Conservation (phyloP, 1,140 invertebrate genomes). For the Eulimnadia texana region DNA sequence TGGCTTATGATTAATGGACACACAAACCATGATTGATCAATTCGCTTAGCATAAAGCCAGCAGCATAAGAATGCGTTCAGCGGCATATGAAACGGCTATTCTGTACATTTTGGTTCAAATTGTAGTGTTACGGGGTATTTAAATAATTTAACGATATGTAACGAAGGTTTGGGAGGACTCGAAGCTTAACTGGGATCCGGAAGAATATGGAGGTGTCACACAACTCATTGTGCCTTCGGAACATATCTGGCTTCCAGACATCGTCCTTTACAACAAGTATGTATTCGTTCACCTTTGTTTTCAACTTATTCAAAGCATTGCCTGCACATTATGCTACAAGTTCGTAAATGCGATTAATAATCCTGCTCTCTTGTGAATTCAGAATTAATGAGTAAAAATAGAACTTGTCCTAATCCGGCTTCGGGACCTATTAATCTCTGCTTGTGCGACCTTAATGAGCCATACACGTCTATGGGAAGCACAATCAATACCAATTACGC, state of each 20-base stretch:
- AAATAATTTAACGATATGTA: too few relatives aligned
- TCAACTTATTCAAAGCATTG: too few relatives aligned
- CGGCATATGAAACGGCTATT: too few relatives aligned
- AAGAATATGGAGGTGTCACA: conserved; percentile 85
- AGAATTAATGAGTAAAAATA: neutral
- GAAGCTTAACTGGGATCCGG: conserved; percentile 90
- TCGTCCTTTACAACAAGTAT: conserved; percentile 90
- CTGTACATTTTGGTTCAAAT: neutral
- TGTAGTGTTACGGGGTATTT: too few relatives aligned
- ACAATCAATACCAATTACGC: neutral
- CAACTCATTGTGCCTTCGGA: conserved; percentile 84
- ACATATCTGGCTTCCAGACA: conserved; percentile 89
- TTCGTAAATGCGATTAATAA: neutral
- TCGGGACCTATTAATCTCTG: too few relatives aligned
- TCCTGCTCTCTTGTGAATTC: neutral
- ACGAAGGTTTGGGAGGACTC: conserved; percentile 87
- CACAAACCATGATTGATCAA: too few relatives aligned
- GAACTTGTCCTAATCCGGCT: too few relatives aligned
- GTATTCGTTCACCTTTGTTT: conserved; percentile 19
- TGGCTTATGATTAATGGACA: too few relatives aligned
- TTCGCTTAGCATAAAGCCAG: too few relatives aligned
- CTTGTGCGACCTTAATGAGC: too few relatives aligned
- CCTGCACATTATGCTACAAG: neutral
- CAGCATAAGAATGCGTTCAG: too few relatives aligned
- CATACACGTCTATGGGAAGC: too few relatives aligned